These are phyloP conservation scores for Ormyrus rosae DNA, from an alignment of 2,888 invertebrate species.

Conservation along the genomic window DNA sequence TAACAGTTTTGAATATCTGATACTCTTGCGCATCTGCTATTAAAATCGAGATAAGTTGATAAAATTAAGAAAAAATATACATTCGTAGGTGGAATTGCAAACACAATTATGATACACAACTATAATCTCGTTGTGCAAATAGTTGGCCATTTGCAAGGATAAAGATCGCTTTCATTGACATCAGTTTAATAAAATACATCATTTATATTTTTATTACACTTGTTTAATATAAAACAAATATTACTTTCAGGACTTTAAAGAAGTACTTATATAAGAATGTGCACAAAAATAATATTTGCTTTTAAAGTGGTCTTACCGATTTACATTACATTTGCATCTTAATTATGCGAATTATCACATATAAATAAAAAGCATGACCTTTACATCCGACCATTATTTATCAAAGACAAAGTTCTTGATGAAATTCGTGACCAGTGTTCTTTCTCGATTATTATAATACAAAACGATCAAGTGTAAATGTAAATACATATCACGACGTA, in stretches of 20 bases:
- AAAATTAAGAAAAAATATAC: conserved; percentile 25
- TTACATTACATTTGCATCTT: conserved; percentile 32
- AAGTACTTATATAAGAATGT: conserved; percentile 3
- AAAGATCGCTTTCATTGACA: conserved; percentile 26
- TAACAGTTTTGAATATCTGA: conserved; percentile 39
- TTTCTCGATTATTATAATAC: conserved; percentile 48
- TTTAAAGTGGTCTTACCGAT: conserved; percentile 10
- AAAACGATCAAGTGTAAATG: conserved; percentile 49
- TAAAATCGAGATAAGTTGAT: conserved; percentile 20
- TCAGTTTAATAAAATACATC: conserved; percentile 37
- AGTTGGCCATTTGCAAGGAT: conserved; percentile 32
- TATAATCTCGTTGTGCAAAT: conserved; percentile 28
- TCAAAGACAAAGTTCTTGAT: conserved; percentile 37
- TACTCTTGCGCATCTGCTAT: conserved; percentile 6
- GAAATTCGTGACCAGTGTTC: conserved; percentile 19
- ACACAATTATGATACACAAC: conserved; percentile 34
- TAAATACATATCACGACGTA: conserved; percentile 50
- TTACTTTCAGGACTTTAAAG: conserved; percentile 12
- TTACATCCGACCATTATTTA: conserved; percentile 48
- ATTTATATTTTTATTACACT: conserved; percentile 11
- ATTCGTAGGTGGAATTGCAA: conserved; percentile 20
- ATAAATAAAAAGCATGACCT: conserved; percentile 40
- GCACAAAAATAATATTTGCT: conserved; percentile 47
- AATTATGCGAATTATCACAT: conserved; percentile 38
- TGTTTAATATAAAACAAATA: conserved; percentile 34